Evolutionary conservation across 92 coral and sea anemone genomes (phyloP).

Genomic region (Epizoanthus scotinus): DNA sequence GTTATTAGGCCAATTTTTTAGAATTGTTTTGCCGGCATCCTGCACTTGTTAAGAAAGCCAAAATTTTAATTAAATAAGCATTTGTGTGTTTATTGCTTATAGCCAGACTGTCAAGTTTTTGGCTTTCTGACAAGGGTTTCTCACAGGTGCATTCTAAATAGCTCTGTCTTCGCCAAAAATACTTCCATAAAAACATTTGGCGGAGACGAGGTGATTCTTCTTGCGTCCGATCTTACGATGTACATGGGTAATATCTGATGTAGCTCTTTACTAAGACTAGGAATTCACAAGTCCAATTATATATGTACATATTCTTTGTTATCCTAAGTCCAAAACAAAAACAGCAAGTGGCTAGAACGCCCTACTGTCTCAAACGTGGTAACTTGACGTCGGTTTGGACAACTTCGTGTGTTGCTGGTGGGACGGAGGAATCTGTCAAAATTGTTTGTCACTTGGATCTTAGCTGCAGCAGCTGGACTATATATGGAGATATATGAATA

Average conservation of each 20-base stretch:
- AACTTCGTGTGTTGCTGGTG: constrained; percentile 25
- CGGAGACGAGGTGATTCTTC: neutral
- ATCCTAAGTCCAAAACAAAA: constrained; percentile 7
- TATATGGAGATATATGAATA: neutral
- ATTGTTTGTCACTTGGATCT: constrained; percentile 29
- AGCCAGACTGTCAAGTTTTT: neutral
- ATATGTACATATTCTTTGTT: neutral
- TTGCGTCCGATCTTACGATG: neutral
- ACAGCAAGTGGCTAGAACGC: constrained; percentile 37
- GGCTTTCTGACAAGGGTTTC: neutral
- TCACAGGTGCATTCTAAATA: constrained; percentile 7
- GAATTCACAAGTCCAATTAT: neutral
- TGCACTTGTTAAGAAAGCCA: neutral
- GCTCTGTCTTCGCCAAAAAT: neutral
- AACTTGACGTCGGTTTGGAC: constrained; percentile 32
- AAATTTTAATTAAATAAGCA: neutral
- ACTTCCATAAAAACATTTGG: neutral
- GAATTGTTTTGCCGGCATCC: neutral
- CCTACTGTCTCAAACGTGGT: constrained; percentile 21
- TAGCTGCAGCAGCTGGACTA: neutral
- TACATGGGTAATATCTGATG: neutral
- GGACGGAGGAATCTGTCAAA: neutral
- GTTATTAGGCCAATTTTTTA: neutral
- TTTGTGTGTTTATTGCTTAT: neutral
- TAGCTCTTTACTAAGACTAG: neutral